Base-by-base conservation (phyloP, 2,113 vertebrate genomes). In the Synchiropus splendidus region DNA sequence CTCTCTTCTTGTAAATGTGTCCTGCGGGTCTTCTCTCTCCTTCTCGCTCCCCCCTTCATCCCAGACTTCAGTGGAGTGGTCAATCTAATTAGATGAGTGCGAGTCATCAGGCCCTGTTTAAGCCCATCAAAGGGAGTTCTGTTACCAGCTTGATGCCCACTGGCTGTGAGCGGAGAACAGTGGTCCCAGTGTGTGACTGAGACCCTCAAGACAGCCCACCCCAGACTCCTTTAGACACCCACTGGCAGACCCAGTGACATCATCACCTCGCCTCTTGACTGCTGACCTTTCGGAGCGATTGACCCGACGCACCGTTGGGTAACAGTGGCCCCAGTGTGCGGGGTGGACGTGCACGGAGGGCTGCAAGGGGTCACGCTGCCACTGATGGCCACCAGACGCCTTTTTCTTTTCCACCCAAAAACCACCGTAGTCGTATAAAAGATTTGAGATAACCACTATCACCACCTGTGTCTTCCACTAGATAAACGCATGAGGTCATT, bases 41-140 rank as follows among this genome's bases (percentile, higher is more conserved):
- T 42, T 58, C 21, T 34, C 46, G 39, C 44, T 64, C 65, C 42
- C 56, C 42, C 48, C 52, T 35, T 18, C 37, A 46, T 57, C 54
- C 56, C 57, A 66, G 58, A 69, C 62, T 62, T 68, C 45, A 51
- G 52, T 51, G 61, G 66, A 39, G 61, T 65, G 46, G 49, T 67
- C 67, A 60, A 51, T 73, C 78, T 83, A 83, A 85, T 85, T 78
- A 73, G 74, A 74, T 71, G 72, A 80, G 55, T 54, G 60, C 34
- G 37, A 79, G 74, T 79, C 81, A 85, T 78, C 81, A 77, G 75
- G 70, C 74, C 36, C 70, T 74, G 77, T 85, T 85, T 81, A 83
- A 78, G 67, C 58, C 39, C 72, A 75, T 83, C 79, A 85, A 85
- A 81, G 78, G 63, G 43, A 50, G 58, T 67, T 68, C 67, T 85